phyloP scores from a whole-genome alignment of 2,113 vertebrate species.

The Hippoglossus stenolepis region DNA sequence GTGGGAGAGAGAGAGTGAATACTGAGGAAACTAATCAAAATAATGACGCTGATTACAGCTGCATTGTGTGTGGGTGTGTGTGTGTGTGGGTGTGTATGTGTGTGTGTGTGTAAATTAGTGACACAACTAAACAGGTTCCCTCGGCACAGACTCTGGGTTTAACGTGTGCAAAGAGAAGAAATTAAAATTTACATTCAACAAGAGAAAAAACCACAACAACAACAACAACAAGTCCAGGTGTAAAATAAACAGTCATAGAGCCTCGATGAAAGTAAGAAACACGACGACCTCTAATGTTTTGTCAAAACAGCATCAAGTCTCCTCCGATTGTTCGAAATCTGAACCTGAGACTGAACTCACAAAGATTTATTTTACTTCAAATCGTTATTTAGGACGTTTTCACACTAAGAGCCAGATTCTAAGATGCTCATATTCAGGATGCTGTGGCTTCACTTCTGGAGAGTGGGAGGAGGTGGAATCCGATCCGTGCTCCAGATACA shows the following conservation, averaged over 20 bases:
- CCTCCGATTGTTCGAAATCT: not conserved
- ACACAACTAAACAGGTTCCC: not conserved
- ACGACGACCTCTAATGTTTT: not conserved
- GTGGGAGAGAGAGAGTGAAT: not conserved
- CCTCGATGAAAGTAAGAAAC: slow-evolving; percentile 5
- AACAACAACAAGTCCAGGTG: slow-evolving; percentile 14
- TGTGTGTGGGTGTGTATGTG: not conserved
- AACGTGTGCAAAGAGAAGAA: not conserved
- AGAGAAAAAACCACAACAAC: not conserved
- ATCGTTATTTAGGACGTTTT: too few relatives aligned
- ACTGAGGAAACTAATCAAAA: slow-evolving; percentile 15
- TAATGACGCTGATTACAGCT: not conserved
- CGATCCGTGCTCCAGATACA: too few relatives aligned
- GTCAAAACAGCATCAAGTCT: not conserved
- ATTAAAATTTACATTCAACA: slow-evolving; percentile 39
- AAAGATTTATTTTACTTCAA: not conserved
- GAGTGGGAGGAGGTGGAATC: too few relatives aligned
- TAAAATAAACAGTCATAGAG: slow-evolving; percentile 54
- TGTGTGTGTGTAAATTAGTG: not conserved
- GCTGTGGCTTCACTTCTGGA: too few relatives aligned
- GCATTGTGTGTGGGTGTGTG: not conserved
- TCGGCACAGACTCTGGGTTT: not conserved
- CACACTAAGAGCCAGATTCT: too few relatives aligned
- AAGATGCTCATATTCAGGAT: too few relatives aligned
- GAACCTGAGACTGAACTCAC: not conserved